These are phyloP conservation scores for Mystacornis crossleyi DNA, from an alignment of 2,113 vertebrate species.

Conservation along the genomic window DNA sequence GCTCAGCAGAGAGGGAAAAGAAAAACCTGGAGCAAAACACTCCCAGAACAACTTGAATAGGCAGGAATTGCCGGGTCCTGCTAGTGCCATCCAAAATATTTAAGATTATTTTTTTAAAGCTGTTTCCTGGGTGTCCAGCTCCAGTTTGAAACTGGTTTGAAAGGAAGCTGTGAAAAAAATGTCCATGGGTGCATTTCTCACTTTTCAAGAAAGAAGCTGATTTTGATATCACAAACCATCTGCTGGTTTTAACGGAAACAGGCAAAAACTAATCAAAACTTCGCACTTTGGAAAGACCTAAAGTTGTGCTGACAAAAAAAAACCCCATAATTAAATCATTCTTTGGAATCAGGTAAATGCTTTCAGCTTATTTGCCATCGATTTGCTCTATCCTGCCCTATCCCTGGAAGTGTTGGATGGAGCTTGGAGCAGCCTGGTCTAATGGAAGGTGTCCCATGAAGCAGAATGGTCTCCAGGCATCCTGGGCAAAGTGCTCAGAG, in stretches of 20 bases:
- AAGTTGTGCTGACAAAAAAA: not conserved
- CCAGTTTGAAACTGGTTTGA: not conserved
- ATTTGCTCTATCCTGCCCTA: not conserved
- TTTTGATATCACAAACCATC: not conserved
- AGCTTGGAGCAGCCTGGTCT: not conserved
- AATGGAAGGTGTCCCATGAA: not conserved
- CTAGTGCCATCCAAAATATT: not conserved
- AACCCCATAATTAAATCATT: not conserved
- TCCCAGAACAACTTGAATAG: not conserved
- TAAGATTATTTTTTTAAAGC: not conserved
- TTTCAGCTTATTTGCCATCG: not conserved
- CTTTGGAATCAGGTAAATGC: not conserved
- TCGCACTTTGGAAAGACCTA: not conserved
- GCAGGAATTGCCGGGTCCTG: not conserved
- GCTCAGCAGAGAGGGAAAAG: conserved; percentile 29
- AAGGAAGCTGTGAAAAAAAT: not conserved
- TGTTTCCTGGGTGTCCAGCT: not conserved
- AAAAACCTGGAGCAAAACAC: conserved; percentile 22
- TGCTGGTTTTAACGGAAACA: not conserved
- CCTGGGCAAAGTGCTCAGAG: not conserved
- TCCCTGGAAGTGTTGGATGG: not conserved
- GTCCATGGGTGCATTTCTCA: not conserved
- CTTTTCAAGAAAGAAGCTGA: not conserved
- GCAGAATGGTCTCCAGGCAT: not conserved
- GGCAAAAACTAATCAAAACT: not conserved